These are phyloP conservation scores for Penaeus vannamei DNA, from an alignment of 1,140 invertebrate genomes.

Conservation along the genomic window DNA sequence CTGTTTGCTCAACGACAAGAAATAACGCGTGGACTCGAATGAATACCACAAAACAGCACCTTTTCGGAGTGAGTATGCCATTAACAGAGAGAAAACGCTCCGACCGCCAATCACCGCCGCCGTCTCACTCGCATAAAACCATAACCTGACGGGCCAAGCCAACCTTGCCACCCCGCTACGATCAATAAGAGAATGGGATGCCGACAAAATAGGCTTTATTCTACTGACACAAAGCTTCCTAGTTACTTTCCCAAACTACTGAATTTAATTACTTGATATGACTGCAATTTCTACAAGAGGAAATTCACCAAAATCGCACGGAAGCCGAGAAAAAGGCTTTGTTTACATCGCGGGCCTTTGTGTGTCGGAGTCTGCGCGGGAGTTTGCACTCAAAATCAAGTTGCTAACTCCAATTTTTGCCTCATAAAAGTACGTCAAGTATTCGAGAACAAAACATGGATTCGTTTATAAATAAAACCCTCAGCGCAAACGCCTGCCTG, in stretches of 20 bases:
- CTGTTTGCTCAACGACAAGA: constrained; percentile 65
- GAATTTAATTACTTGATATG: constrained; percentile 43
- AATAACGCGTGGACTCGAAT: constrained; percentile 67
- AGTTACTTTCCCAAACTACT: constrained; percentile 25
- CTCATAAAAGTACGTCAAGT: neutral
- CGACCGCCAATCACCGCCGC: constrained; percentile 67
- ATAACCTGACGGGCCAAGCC: constrained; percentile 68
- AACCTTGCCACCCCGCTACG: constrained; percentile 61
- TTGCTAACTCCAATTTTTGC: constrained; percentile 53
- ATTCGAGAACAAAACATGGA: neutral
- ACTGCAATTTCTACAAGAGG: constrained; percentile 12
- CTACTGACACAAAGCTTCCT: constrained; percentile 31
- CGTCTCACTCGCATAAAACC: constrained; percentile 68
- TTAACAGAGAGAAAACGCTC: constrained; percentile 68
- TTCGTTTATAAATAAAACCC: neutral
- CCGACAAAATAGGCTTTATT: constrained; percentile 53
- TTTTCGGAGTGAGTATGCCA: constrained; percentile 67
- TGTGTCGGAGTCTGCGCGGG: constrained; percentile 68
- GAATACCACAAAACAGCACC: constrained; percentile 68
- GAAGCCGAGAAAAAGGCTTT: constrained; percentile 60
- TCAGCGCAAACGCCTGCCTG: neutral
- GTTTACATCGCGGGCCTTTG: constrained; percentile 67
- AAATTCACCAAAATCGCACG: constrained; percentile 34
- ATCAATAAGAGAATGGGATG: constrained; percentile 68
- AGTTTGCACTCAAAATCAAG: constrained; percentile 55